Evolutionary conservation across 2,797 vertebrate species (phyloP).

Genomic region (Crocidura indochinensis): DNA sequence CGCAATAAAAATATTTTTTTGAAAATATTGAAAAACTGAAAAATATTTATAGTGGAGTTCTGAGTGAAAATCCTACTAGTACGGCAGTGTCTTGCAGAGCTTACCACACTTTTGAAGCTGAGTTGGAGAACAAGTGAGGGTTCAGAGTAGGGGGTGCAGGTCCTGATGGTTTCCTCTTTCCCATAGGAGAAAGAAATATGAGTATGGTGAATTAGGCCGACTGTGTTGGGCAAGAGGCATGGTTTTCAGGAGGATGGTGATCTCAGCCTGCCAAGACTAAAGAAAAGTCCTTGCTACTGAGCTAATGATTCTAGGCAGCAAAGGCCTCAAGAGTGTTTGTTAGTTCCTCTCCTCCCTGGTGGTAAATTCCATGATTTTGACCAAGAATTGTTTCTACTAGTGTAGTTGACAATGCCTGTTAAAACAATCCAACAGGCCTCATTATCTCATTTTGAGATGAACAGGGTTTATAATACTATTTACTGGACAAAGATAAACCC

Average conservation of each 20-base stretch:
- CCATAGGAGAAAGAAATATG: no score
- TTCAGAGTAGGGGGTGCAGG: no score
- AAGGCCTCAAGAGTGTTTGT: not conserved
- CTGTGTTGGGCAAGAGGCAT: not conserved
- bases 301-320: no score
- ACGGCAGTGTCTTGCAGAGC: constrained; percentile 92
- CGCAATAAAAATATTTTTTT: no score
- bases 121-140: not conserved
- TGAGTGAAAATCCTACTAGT: constrained; percentile 92
- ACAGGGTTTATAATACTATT: not conserved
- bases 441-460: not conserved
- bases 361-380: not conserved
- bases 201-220: not conserved
- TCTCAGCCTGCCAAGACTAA: not conserved
- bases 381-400: not conserved
- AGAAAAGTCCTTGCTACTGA: not conserved
- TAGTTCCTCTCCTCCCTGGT: not conserved
- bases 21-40: not conserved
- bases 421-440: not conserved
- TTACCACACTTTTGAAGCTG: constrained; percentile 73
- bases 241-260: not conserved
- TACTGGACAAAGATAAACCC: not conserved
- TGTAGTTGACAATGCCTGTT: not conserved
- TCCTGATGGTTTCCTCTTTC: not conserved
- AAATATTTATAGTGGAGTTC: constrained; percentile 36